These are phyloP conservation scores for Anthopleura sola DNA, from an alignment of 64 coral and sea anemone species.

Conservation along the genomic window DNA sequence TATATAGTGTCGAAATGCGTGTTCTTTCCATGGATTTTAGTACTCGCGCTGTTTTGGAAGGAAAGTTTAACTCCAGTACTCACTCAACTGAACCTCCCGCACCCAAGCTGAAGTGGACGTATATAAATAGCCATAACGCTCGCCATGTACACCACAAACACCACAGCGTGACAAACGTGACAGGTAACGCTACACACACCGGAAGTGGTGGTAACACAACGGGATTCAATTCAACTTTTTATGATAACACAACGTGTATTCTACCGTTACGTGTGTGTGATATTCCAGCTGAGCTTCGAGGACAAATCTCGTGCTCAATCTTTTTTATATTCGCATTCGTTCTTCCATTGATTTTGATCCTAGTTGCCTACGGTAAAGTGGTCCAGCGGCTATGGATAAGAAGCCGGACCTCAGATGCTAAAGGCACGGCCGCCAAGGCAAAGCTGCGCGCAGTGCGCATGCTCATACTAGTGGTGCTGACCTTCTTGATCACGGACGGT, in stretches of 20 bases:
- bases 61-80: neutral
- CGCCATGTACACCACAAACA: neutral
- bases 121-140: neutral
- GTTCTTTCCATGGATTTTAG: neutral
- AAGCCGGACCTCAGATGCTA: neutral
- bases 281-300: neutral
- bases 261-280: conserved; percentile 13
- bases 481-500: conserved; percentile 17
- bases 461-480: conserved; percentile 22
- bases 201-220: conserved; percentile 14
- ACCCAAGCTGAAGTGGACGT: neutral
- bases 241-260: neutral
- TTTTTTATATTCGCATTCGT: conserved; percentile 3
- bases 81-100: neutral
- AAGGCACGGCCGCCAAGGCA: conserved; percentile 7
- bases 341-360: neutral
- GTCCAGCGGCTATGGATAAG: conserved; percentile 25
- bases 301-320: neutral
- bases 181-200: neutral
- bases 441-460: conserved; percentile 30
- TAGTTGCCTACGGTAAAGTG: conserved; percentile 16
- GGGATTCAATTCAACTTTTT: neutral
- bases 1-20: conserved; percentile 13
- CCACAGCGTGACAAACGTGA: neutral
- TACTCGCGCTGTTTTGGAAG: neutral